A percentile compares a stretch with the other conserved stretches of the same genome.
phyloP scores from a whole-genome alignment of 2,113 vertebrate species.

The Thalassoma bifasciatum region DNA sequence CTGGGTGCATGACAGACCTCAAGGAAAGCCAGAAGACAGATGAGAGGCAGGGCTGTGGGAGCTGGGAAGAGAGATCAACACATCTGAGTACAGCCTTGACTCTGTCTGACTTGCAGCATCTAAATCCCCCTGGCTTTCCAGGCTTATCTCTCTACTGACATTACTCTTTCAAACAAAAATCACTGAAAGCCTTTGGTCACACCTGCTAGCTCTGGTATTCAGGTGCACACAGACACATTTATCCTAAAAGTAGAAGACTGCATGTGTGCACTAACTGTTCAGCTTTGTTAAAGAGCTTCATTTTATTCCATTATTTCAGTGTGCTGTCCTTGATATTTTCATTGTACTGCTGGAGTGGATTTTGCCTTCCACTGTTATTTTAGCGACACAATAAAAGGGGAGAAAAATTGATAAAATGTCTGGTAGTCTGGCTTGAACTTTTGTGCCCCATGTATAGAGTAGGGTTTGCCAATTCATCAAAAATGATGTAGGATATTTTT shows the following conservation, averaged over 20 bases:
- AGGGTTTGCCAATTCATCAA: too few species aligned
- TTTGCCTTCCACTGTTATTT: not conserved
- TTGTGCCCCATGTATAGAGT: too few species aligned
- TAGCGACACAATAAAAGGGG: not conserved
- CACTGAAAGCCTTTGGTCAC: slow-evolving; percentile 24
- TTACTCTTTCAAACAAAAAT: slow-evolving; percentile 44
- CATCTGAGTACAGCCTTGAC: slow-evolving; percentile 52
- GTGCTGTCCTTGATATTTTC: not conserved
- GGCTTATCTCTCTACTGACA: slow-evolving; percentile 39
- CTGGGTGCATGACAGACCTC: slow-evolving; percentile 44
- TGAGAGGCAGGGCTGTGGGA: slow-evolving; percentile 43
- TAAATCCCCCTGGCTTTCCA: slow-evolving; percentile 52
- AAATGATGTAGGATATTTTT: too few species aligned
- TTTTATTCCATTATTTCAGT: not conserved
- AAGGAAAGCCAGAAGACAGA: slow-evolving; percentile 62
- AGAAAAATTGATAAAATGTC: not conserved
- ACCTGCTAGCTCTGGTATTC: not conserved
- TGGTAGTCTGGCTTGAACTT: too few species aligned
- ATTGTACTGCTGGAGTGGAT: too few species aligned
- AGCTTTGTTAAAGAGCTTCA: not conserved
- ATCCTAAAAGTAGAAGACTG: not conserved
- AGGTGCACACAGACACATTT: not conserved
- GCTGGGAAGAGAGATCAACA: slow-evolving; percentile 50
- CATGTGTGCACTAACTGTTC: not conserved
- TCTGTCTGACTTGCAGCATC: slow-evolving; percentile 39